Base-by-base conservation (phyloP, 2,888 invertebrate genomes). In the Melangyna quadrimaculata region DNA sequence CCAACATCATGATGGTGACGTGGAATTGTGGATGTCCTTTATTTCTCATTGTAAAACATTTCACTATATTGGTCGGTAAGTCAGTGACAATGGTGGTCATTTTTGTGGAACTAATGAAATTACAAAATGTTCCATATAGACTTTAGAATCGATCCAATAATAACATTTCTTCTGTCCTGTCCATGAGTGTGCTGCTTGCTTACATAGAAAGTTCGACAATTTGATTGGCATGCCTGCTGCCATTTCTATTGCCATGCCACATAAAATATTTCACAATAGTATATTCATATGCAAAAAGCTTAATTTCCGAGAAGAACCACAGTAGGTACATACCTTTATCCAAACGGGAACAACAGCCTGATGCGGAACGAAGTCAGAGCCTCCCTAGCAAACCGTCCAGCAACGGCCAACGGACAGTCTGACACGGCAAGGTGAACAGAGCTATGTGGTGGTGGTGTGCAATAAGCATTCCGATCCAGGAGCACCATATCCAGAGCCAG, bases 291-390 rank as follows among this genome's bases (percentile, higher is more conserved):
- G 79, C 71, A 75, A 79, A 71, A 74, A 70, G 74, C 79, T 84
- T 84, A 80, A 84, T 84, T 84, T 84, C 79, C 83, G 83, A 57
- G 35, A 79, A 74, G 35, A 71, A 79, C 83, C 83, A 80, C 74
- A 71, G 4, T 40, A 14, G 0, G 0, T 1, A 1, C 4, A 6
- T 22, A 59, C 27, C 24, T 55, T 40, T 24, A 40, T 40, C 2
- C 40, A 22, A 59, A 59, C 8, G 7, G 9, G 9, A n/a, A 59
- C 17, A 29, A 8, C n/a, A 24, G 24, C n/a, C n/a, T n/a, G n/a
- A n/a, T n/a, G n/a, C 24, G 61, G 24, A 61, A n/a, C n/a, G 5
- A 32, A 32, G 55, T 57, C 32, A 57, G 29, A 57, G 19, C 57
- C 19, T 57, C 32, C 32, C 3, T 27, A 19, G 59, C 8, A 35